Conservation (phyloP, 2,113 vertebrate species). For the Phalacrocorax brasilianus region DNA sequence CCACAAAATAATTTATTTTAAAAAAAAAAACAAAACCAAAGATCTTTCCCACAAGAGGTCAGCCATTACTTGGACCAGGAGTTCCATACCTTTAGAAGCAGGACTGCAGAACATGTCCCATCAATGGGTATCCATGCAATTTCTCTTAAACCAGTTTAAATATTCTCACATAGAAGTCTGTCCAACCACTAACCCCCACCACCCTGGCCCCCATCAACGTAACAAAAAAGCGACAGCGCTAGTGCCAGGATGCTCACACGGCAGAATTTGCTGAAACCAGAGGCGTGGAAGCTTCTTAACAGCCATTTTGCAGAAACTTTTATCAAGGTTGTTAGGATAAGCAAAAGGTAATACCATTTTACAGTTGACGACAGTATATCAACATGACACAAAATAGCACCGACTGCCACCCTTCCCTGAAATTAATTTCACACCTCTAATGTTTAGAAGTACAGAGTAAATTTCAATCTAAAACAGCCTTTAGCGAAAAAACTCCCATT, state of each 20-base stretch:
- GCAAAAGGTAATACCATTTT: not conserved
- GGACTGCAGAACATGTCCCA: not conserved
- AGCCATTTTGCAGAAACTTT: not conserved
- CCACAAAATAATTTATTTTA: too few relatives aligned
- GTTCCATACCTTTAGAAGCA: not conserved
- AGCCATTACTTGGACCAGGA: not conserved
- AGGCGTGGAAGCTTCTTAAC: not conserved
- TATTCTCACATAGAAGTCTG: not conserved
- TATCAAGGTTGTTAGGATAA: not conserved
- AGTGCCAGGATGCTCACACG: not conserved
- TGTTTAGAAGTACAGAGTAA: not conserved
- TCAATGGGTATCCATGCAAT: not conserved
- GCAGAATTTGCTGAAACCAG: not conserved
- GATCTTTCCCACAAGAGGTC: not conserved
- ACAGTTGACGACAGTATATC: not conserved
- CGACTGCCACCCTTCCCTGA: not conserved
- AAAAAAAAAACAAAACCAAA: not conserved
- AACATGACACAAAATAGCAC: not conserved
- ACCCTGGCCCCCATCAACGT: rapidly evolving
- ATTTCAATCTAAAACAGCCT: not conserved
- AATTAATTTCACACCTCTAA: rapidly evolving
- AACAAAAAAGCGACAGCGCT: not conserved
- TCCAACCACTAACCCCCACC: not conserved
- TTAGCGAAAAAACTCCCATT: not conserved
- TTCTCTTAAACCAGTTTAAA: not conserved